These are phyloP conservation scores for Borostomias antarcticus DNA, from an alignment of 2,797 vertebrate genomes.

Conservation along the genomic window DNA sequence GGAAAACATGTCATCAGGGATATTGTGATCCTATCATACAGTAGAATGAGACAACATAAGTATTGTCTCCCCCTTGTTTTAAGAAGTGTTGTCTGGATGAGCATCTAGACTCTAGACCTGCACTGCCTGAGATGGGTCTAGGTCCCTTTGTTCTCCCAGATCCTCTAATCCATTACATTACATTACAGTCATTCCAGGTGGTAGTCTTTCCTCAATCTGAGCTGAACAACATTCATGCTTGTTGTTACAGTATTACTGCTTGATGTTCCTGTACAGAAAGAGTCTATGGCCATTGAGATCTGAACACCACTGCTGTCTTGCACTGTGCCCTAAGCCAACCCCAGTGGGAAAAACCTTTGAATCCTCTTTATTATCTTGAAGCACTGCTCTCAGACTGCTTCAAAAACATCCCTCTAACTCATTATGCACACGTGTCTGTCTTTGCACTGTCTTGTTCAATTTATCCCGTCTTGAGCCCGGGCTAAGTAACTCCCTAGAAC, in stretches of 20 bases:
- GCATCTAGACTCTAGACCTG: neutral
- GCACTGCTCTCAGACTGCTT: neutral
- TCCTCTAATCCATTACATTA: neutral
- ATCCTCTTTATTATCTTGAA: neutral
- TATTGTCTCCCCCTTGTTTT: neutral
- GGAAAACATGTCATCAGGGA: neutral
- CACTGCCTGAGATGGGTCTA: neutral
- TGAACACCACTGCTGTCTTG: neutral
- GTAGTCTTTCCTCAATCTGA: neutral
- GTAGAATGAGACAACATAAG: neutral
- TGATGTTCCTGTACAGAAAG: no score
- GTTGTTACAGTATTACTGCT: no score
- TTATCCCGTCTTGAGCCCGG: neutral
- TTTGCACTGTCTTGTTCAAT: constrained; percentile 3
- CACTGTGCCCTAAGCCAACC: neutral
- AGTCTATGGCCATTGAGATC: no score
- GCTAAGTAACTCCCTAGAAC: constrained; percentile 3
- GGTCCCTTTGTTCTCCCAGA: neutral
- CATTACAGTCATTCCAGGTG: neutral
- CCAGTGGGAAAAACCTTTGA: no score
- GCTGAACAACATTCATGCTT: no score
- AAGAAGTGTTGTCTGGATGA: neutral
- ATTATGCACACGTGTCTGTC: neutral
- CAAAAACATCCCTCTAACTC: neutral
- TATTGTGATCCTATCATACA: neutral